Base-by-base conservation (phyloP, 2,113 vertebrate species). In the Elanus axillaris region DNA sequence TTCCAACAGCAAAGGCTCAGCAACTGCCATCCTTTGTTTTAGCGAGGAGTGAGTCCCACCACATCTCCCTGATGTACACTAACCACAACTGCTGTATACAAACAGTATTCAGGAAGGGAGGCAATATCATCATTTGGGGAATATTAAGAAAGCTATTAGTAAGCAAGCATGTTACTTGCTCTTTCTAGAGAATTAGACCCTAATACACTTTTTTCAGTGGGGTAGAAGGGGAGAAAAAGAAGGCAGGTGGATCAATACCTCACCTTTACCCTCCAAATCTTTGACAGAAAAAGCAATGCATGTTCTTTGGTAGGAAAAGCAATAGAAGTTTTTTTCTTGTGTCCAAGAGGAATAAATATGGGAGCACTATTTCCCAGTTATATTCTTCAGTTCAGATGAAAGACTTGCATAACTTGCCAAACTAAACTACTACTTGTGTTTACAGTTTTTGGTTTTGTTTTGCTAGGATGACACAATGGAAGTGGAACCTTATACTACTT, bases 401-500 rank as follows among this genome's bases (percentile, higher is more conserved):
- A 84, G 55, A 23, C 50, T 79, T 84, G 63, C 18, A 50, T 69
- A 59, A 7, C 68, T 75, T 79, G 36, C 16, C 27, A 71, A 80
- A 68, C 25, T 55, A 64, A 88, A 63, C 21, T 76, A 10, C 10
- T 74, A 40, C 52, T 58, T 71, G 36, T 50, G 82, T 74, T 95
- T 75, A 96, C 60, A 67, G 15, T 31, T 75, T 79, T 76, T 91
- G 36, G 27, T 66, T 94, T 95, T 95, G 79, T 95, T 97, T 97
- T 95, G 7, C 84, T 86, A 98, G 97, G 95, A 97, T 43, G 91
- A 96, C 77, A 71, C 45, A 3, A 83, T 26, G 16, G 97, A 97
- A 67, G 72, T 97, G 67, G 97, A 98, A 88, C 97, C 97, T 71
- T 98, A 98, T 79, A 97, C 97, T 76, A 98, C 60, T 16, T 98